Evolutionary conservation across 2,888 invertebrate genomes (phyloP), one percentile per base, ranked within the genome.

Genomic region (Oeneis ivallda): DNA sequence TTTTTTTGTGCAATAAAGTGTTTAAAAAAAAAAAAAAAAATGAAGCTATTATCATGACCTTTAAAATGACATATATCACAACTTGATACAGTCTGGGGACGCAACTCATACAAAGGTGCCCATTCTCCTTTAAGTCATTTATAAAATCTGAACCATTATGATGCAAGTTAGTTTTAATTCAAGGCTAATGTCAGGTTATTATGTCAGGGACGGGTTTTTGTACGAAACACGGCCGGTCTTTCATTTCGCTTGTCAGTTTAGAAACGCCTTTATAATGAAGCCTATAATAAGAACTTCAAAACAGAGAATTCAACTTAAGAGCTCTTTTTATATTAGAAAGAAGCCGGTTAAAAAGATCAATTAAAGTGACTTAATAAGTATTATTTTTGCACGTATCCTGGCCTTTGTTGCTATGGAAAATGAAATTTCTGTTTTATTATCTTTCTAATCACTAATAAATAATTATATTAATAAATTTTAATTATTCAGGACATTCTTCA

Each of bases 141-240:
- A 8, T 34, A 49, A 47, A 59, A 34, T 59, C 19, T 39, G 49
- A 17, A 58, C 37, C 45, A 62, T 58, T 53, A 52, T 63, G 62
- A 61, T 60, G 59, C 49, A 70, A 64, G 64, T 63, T 62, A 50
- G 26, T 49, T 34, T 62, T 54, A 41, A 61, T 62, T 70, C 69
- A 70, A 72, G 69, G 69, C 64, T 69, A 69, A 71, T 68, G 69
- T 66, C 71, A 67, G 59, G 65, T 64, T 56, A 68, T 68, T 68
- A 64, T 68, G 70, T 71, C 70, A 68, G 66, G 66, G 67, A 63
- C 63, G 54, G 56, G 67, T 57, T 65, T 66, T 58, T 59, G 58
- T 62, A 64, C 50, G 62, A 68, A 63, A 68, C 68, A 65, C 68
- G 58, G 54, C 41, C 53, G 54, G 59, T 47, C 52, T 69, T 62